A percentile compares a stretch with the other conserved stretches of the same genome.
Evolutionary conservation across 2,888 invertebrate species (phyloP).

Genomic region (Zeuzera pyrina): DNA sequence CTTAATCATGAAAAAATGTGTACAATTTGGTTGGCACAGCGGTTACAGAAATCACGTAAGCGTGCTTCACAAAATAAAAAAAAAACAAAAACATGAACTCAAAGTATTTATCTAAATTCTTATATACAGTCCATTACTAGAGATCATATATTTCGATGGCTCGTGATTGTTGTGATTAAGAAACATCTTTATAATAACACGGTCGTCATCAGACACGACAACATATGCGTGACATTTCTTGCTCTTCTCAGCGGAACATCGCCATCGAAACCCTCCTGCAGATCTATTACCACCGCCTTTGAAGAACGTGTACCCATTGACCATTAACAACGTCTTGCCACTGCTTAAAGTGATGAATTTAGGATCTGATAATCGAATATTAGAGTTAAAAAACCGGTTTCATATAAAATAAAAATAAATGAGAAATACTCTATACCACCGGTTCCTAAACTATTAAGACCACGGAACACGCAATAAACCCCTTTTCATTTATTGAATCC

Average conservation of each 20-base stretch:
- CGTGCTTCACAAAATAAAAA: too few relatives aligned
- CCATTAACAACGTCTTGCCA: constrained; percentile 10
- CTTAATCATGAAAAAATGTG: too few relatives aligned
- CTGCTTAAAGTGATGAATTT: neutral
- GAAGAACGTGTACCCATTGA: constrained; percentile 19
- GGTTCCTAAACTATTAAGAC: too few relatives aligned
- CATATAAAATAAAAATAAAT: too few relatives aligned
- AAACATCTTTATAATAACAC: neutral
- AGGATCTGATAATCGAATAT: too few relatives aligned
- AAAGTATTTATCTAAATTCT: too few relatives aligned
- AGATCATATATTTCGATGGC: neutral
- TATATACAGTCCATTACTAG: neutral
- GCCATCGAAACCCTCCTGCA: constrained; percentile 11
- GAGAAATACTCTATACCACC: too few relatives aligned
- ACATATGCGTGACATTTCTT: constrained; percentile 17
- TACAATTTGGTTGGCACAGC: too few relatives aligned
- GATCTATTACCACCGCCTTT: constrained; percentile 4
- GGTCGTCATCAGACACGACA: constrained; percentile 16
- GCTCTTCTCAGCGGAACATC: constrained; percentile 19
- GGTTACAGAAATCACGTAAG: too few relatives aligned
- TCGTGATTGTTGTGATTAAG: neutral
- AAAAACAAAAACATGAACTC: neutral
- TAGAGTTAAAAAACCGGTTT: too few relatives aligned
- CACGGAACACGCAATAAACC: too few relatives aligned
- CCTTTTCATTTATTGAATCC: too few relatives aligned